Percentiles rank a stretch among this genome's conserved stretches.
Evolutionary conservation across 1,140 invertebrate species (phyloP).

Genomic region (Microplitis demolitor): DNA sequence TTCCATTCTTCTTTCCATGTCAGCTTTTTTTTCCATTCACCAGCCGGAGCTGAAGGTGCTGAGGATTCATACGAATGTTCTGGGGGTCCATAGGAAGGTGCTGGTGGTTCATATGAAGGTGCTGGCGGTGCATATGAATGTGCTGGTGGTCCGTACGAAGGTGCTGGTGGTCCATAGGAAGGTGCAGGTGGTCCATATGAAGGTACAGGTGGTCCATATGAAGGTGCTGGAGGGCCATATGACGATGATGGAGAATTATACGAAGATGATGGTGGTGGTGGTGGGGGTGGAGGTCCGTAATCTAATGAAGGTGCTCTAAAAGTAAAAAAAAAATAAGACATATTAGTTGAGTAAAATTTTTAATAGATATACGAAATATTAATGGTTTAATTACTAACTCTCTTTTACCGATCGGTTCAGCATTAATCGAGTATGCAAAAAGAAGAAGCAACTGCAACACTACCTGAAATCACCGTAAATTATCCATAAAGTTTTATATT

Average conservation of each 20-base stretch:
- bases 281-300: neutral
- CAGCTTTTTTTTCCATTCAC: slow-evolving; percentile 63
- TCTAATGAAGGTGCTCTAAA: neutral
- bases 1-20: slow-evolving; percentile 61
- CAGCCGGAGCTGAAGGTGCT: slow-evolving; percentile 64
- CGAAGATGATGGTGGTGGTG: neutral
- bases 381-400: slow-evolving; percentile 48
- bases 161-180: slow-evolving; percentile 22
- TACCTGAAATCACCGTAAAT: slow-evolving; percentile 49
- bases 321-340: neutral
- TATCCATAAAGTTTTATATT: neutral
- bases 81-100: slow-evolving; percentile 27
- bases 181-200: slow-evolving; percentile 13
- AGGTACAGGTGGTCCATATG: slow-evolving; percentile 7
- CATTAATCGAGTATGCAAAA: slow-evolving; percentile 39
- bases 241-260: neutral
- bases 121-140: slow-evolving; percentile 42
- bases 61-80: neutral
- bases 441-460: slow-evolving; percentile 53
- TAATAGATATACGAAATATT: neutral
- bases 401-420: slow-evolving; percentile 53
- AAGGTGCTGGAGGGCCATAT: neutral
- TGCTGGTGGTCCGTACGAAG: slow-evolving; percentile 42
- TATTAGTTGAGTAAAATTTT: neutral
- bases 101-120: slow-evolving; percentile 9